Evolutionary conservation across 2,888 invertebrate species (phyloP), one percentile per base, ranked within the genome.

Genomic region (Eurytoma adleriae): DNA sequence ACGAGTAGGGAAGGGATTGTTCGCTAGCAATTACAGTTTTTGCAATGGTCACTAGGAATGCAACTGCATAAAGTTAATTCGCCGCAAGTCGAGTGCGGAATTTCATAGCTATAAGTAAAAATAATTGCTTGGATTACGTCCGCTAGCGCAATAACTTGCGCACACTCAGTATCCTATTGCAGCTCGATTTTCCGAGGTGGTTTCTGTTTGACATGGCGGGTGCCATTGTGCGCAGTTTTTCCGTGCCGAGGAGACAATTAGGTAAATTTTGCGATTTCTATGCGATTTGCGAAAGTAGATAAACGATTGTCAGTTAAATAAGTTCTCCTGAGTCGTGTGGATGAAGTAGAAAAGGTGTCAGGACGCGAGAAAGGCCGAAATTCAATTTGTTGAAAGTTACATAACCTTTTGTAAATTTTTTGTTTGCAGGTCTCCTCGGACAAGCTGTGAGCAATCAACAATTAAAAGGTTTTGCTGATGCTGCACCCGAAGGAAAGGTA

Each of bases 151-250:
- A 79, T 79, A 48, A 48, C 18, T 57, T 62, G 69, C 73, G 73
- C 69, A 77, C 24, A 70, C 76, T 54, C 79, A 73, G 73, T 40
- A 40, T 40, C 40, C 40, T 40, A 10, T 62, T 72, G 68, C 73
- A 73, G 40, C 66, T 64, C 20, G 20, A 54, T 62, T 62, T 62
- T 30, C 27, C 16, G 64, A 70, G 66, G 48, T 66, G 52, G 20
- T 75, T 66, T n/a, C 57, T 64, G 80, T 20, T 57, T 54, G 78
- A 74, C 56, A 96, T 96, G 96, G 95, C 95, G 92, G 94, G 94
- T 90, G 93, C 93, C 86, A 92, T 96, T 89, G 93, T 93, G 87
- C 94, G 95, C 90, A 92, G 94, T 90, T 92, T 94, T 92, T 93
- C 93, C 86, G 84, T 91, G 83, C 88, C 92, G 83, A 93, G 91